Evolutionary conservation across 64 coral and sea anemone species (phyloP).

Genomic region (Pachyseris speciosa): DNA sequence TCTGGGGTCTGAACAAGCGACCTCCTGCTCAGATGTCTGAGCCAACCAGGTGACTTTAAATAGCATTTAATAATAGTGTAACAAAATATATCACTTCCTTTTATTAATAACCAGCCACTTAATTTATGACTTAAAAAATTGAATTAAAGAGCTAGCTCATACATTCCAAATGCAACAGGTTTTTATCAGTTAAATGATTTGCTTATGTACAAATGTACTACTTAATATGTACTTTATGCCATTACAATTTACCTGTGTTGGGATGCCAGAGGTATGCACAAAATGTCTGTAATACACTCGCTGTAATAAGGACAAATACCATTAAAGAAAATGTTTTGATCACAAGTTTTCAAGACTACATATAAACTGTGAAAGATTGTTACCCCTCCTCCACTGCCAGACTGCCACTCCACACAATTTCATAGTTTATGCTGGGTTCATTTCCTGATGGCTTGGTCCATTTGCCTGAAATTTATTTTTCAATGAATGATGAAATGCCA

Average conservation of each 20-base stretch:
- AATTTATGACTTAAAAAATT: no score
- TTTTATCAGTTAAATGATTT: no score
- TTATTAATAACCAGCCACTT: no score
- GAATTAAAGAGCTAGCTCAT: no score
- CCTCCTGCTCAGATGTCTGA: no score
- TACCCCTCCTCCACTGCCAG: slow-evolving; percentile 89
- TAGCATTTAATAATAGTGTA: no score
- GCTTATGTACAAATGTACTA: no score
- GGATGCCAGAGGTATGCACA: slow-evolving; percentile 93
- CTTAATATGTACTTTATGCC: no score
- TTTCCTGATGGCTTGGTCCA: slow-evolving; percentile 78
- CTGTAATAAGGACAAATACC: slow-evolving; percentile 24
- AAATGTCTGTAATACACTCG: slow-evolving; percentile 81
- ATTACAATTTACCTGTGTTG: slow-evolving; percentile 97
- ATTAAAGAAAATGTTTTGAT: background rate
- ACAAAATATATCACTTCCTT: no score
- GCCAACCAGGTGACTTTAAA: no score
- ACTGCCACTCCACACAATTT: slow-evolving; percentile 90
- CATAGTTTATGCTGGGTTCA: slow-evolving; percentile 95
- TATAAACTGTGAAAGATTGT: background rate
- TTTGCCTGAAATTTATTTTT: slow-evolving; percentile 51
- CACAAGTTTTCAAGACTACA: background rate
- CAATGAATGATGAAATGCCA: background rate
- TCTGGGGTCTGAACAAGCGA: no score
- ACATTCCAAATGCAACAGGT: no score